Conservation (phyloP, 2,888 invertebrate species). For the Heteromurus nitidus region DNA sequence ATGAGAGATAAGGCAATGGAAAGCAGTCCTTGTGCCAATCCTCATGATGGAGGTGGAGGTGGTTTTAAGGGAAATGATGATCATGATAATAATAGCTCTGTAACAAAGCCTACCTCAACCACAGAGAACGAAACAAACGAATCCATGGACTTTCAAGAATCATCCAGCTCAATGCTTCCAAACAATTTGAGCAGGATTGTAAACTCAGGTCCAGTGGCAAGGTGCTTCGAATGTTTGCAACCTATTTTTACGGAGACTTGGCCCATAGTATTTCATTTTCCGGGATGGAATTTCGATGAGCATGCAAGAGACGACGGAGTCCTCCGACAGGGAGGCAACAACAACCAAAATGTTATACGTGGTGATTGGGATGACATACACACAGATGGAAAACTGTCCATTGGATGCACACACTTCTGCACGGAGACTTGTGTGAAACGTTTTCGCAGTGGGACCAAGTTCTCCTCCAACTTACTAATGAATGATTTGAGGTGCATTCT, state of each 20-base stretch:
- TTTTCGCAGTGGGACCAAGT: slow-evolving; percentile 34
- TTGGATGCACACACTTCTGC: slow-evolving; percentile 62
- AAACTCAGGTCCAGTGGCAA: slow-evolving; percentile 58
- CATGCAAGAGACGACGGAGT: slow-evolving; percentile 29
- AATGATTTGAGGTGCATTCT: slow-evolving; percentile 57
- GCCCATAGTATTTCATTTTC: slow-evolving; percentile 63
- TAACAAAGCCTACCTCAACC: slow-evolving; percentile 21
- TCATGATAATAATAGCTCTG: slow-evolving; percentile 79
- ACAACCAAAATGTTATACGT: slow-evolving; percentile 19
- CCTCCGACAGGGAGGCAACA: slow-evolving; percentile 10
- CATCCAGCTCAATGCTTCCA: slow-evolving; percentile 42
- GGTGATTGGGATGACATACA: slow-evolving; percentile 45
- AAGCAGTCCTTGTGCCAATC: not conserved
- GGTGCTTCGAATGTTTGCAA: slow-evolving; percentile 65
- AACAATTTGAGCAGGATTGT: slow-evolving; percentile 51
- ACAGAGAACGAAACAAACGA: slow-evolving; percentile 15
- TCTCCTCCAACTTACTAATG: slow-evolving; percentile 41
- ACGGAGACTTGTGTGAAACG: slow-evolving; percentile 36
- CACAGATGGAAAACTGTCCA: slow-evolving; percentile 48
- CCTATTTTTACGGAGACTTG: slow-evolving; percentile 68
- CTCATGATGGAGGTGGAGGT: slow-evolving; percentile 84
- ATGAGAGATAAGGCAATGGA: not conserved
- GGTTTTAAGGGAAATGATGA: slow-evolving; percentile 84
- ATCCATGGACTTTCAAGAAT: slow-evolving; percentile 6
- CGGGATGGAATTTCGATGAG: slow-evolving; percentile 41